These are phyloP conservation scores for Chinchilla lanigera DNA, from an alignment of 2,113 vertebrate genomes.

Conservation along the genomic window DNA sequence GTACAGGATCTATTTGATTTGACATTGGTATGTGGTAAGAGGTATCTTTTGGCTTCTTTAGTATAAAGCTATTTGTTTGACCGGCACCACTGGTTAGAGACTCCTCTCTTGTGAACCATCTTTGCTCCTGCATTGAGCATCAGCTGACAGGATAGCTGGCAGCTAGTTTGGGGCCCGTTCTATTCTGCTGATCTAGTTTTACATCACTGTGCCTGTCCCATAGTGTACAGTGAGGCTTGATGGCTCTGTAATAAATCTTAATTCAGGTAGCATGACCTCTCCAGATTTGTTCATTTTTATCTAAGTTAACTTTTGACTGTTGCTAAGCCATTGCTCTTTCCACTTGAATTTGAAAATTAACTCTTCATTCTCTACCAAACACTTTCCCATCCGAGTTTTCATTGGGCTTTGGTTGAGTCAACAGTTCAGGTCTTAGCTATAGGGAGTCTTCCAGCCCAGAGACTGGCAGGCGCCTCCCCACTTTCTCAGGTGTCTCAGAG, in stretches of 20 bases:
- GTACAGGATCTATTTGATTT: not conserved
- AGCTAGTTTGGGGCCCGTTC: not conserved
- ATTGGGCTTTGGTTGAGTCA: not conserved
- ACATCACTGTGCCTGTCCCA: not conserved
- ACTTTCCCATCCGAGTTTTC: not conserved
- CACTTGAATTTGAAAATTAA: not conserved
- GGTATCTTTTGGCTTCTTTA: not conserved
- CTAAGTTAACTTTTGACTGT: not conserved
- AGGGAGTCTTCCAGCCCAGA: not conserved
- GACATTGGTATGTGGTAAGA: not conserved
- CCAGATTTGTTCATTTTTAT: not conserved
- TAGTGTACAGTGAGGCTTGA: not conserved
- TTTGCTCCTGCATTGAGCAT: not conserved
- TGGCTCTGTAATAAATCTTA: not conserved
- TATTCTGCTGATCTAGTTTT: not conserved
- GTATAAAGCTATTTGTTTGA: not conserved
- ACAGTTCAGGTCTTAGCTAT: not conserved
- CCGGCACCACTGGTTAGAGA: not conserved
- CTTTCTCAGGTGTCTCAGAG: not conserved
- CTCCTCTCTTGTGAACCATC: not conserved
- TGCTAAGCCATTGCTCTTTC: constrained; percentile 12
- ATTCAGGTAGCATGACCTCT: not conserved
- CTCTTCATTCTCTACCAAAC: constrained; percentile 3
- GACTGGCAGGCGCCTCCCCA: no score
- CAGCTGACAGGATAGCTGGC: not conserved